Evolutionary conservation across 2,113 vertebrate genomes (phyloP).

Genomic region (Ctenodactylus gundi): DNA sequence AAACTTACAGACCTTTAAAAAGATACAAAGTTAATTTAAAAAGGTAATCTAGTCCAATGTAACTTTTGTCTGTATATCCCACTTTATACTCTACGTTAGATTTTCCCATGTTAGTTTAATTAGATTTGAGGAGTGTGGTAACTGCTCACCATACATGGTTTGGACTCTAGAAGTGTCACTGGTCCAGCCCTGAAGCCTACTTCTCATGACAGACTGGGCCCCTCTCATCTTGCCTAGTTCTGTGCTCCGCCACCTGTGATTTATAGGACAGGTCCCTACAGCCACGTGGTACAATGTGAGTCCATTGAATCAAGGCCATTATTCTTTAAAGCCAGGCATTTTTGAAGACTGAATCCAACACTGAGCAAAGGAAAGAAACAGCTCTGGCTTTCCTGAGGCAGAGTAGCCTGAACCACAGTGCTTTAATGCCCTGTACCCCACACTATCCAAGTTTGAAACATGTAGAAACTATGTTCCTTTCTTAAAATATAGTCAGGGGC

Average conservation of each 20-base stretch:
- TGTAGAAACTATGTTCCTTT: neutral
- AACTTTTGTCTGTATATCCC: too few species aligned
- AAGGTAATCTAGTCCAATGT: neutral
- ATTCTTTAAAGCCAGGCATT: neutral
- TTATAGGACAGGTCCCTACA: neutral
- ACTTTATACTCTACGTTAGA: neutral
- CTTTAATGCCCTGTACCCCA: too few species aligned
- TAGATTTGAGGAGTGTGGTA: neutral
- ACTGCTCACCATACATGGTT: neutral
- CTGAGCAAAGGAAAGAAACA: neutral
- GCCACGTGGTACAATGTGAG: neutral
- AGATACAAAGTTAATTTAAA: neutral
- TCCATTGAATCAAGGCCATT: neutral
- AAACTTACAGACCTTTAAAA: neutral
- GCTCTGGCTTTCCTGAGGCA: neutral
- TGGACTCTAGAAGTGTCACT: neutral
- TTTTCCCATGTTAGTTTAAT: too few species aligned
- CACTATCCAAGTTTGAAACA: neutral
- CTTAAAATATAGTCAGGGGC: neutral
- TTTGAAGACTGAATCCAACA: neutral
- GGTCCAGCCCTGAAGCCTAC: too few species aligned
- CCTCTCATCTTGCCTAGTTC: neutral
- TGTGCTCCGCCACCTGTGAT: neutral
- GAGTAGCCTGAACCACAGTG: rapidly evolving
- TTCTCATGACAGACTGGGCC: too few species aligned